Evolutionary conservation across 2,888 invertebrate genomes (phyloP).

Genomic region (Calliscelio sp.): DNA sequence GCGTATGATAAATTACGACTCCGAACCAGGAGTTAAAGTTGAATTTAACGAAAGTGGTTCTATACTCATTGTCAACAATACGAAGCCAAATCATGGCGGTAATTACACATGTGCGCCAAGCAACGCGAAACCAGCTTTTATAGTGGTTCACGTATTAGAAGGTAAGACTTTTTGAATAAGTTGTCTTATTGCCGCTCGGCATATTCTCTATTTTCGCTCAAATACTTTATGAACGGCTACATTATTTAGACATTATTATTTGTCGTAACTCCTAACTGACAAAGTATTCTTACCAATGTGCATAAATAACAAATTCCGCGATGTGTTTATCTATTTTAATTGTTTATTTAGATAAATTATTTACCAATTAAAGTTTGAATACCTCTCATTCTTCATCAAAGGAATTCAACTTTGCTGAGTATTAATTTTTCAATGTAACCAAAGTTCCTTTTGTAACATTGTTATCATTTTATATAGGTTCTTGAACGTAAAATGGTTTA

Average conservation of each 20-base stretch:
- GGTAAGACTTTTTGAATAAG: slow-evolving; percentile 75
- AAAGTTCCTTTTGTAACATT: no score
- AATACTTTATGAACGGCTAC: background rate
- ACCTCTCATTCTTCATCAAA: no score
- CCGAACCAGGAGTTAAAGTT: slow-evolving; percentile 84
- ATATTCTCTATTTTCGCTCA: background rate
- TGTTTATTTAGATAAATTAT: slow-evolving; percentile 3
- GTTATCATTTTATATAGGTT: no score
- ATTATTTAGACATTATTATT: no score
- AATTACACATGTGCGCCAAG: slow-evolving; percentile 84
- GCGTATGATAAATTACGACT: slow-evolving; percentile 85
- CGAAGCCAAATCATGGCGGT: slow-evolving; percentile 83
- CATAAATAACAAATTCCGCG: background rate
- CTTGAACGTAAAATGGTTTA: no score
- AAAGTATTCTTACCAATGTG: background rate
- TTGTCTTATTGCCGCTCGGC: slow-evolving; percentile 8
- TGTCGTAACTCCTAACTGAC: background rate
- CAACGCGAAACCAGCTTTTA: slow-evolving; percentile 82
- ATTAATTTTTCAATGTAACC: no score
- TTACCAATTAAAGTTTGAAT: slow-evolving; percentile 6
- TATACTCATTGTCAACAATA: slow-evolving; percentile 82
- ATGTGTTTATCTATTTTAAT: background rate
- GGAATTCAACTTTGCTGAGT: no score
- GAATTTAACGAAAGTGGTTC: slow-evolving; percentile 82
- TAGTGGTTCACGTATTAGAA: slow-evolving; percentile 84